Evolutionary conservation across 2,888 invertebrate species (phyloP), one percentile per base, ranked within the genome.

Genomic region (Tuta absoluta): DNA sequence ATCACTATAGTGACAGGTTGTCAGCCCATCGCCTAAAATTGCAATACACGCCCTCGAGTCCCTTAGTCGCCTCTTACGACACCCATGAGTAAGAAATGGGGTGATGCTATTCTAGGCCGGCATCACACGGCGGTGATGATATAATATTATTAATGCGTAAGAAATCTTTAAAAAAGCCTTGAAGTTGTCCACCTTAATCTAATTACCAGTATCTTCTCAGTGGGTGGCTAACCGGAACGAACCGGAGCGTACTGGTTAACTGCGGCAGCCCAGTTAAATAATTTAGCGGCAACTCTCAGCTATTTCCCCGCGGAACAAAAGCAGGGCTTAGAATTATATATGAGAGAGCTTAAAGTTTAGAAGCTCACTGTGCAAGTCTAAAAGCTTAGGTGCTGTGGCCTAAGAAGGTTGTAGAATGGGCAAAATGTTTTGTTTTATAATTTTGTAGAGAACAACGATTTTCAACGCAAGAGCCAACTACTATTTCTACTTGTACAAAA

Each of bases 311-410:
- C 80, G 87, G 90, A 82, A 88, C 89, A 88, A 91, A 91, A 89
- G 89, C 89, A 85, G 78, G 84, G 84, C 82, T 89, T 87, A 89
- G 91, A 91, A 91, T 91, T 87, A 91, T 90, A 88, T 88, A 91
- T 91, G 90, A 91, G 87, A 72, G 79, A 87, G 91, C 89, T 91
- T 91, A 90, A 91, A 91, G 90, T 91, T 91, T 91, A 90, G 91
- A 87, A 87, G 89, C 90, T 80, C 81, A 75, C 81, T 82, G 82
- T 89, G 87, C 90, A 91, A 91, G 90, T 91, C 88, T 90, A 90
- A 90, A 91, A 90, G 91, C 90, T 91, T 89, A 82, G 89, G 81
- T 76, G 75, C 72, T 38, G 59, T 14, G 72, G 72, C 65, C 64
- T 63, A 68, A 71, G 37, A 67, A 74, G 72, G 63, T 28, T 33